These are phyloP conservation scores for Microtus pennsylvanicus DNA, from an alignment of 2,113 vertebrate species.

Conservation along the genomic window DNA sequence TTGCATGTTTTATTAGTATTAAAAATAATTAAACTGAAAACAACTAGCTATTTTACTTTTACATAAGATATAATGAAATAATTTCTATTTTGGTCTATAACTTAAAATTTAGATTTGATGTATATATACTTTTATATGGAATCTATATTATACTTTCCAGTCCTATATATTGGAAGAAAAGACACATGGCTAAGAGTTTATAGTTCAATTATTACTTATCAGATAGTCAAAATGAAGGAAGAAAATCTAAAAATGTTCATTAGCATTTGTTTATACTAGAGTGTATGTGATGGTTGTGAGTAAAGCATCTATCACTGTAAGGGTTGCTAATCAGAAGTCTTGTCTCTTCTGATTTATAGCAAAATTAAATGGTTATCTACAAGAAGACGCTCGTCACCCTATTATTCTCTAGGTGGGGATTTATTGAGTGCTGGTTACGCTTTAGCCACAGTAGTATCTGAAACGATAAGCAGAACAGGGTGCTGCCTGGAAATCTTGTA, in stretches of 20 bases:
- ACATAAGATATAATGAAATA: not conserved
- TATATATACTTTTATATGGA: not conserved
- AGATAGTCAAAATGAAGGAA: not conserved
- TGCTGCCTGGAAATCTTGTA: not conserved
- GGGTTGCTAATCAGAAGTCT: not conserved
- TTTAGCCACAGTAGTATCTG: not conserved
- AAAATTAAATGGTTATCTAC: conserved; percentile 13
- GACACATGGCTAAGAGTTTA: not conserved
- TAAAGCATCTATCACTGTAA: not conserved
- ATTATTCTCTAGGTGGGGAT: not conserved
- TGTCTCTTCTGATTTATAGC: not conserved
- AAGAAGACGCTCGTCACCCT: not conserved
- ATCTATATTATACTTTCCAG: not conserved
- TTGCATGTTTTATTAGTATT: not conserved
- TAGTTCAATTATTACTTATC: not conserved
- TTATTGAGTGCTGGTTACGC: not conserved
- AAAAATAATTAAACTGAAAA: not conserved
- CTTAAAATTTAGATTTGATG: not conserved
- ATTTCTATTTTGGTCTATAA: not conserved
- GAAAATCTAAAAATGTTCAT: not conserved
- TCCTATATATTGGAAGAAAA: not conserved
- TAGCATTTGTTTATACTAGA: not conserved
- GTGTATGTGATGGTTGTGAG: not conserved
- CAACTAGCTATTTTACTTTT: not conserved
- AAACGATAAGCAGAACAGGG: not conserved